Percentiles rank a stretch among this genome's conserved stretches.
These are phyloP conservation scores for Pyrocoelia pectoralis DNA, from an alignment of 2,888 invertebrate genomes.

Conservation along the genomic window DNA sequence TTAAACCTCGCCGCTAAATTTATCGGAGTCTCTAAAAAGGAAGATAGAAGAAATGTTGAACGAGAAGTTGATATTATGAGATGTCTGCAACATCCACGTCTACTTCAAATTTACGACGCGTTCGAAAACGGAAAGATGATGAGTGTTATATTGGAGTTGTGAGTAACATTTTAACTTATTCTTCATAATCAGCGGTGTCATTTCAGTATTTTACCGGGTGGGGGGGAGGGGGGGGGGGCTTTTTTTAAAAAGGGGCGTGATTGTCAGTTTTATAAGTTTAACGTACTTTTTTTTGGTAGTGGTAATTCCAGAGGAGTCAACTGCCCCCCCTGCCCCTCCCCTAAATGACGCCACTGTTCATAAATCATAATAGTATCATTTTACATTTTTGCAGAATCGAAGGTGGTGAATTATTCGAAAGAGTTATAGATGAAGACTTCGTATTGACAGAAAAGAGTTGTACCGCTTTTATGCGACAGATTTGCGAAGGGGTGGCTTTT, in stretches of 20 bases:
- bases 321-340: too few species aligned
- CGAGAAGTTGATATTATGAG: slow-evolving; percentile 98
- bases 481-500: slow-evolving; percentile 97
- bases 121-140: slow-evolving; percentile 94
- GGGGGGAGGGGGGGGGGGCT: too few species aligned
- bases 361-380: too few species aligned
- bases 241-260: too few species aligned
- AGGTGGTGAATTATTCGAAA: slow-evolving; percentile 98
- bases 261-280: too few species aligned
- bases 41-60: slow-evolving; percentile 91
- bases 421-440: slow-evolving; percentile 98
- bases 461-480: slow-evolving; percentile 96
- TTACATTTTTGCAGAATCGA: slow-evolving; percentile 78
- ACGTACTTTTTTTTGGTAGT: too few species aligned
- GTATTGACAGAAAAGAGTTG: slow-evolving; percentile 96
- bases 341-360: too few species aligned
- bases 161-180: slow-evolving; percentile 61
- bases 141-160: slow-evolving; percentile 98
- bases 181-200: neutral
- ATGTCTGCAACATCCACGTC: slow-evolving; percentile 89
- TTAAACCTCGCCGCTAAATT: slow-evolving; percentile 92
- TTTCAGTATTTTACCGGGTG: too few species aligned
- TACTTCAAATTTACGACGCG: slow-evolving; percentile 97
- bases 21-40: slow-evolving; percentile 83
- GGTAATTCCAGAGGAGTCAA: too few species aligned